A percentile compares a stretch with the other conserved stretches of the same genome.
These are phyloP conservation scores for Falco cherrug DNA, from an alignment of 2,797 vertebrate species.

Conservation along the genomic window DNA sequence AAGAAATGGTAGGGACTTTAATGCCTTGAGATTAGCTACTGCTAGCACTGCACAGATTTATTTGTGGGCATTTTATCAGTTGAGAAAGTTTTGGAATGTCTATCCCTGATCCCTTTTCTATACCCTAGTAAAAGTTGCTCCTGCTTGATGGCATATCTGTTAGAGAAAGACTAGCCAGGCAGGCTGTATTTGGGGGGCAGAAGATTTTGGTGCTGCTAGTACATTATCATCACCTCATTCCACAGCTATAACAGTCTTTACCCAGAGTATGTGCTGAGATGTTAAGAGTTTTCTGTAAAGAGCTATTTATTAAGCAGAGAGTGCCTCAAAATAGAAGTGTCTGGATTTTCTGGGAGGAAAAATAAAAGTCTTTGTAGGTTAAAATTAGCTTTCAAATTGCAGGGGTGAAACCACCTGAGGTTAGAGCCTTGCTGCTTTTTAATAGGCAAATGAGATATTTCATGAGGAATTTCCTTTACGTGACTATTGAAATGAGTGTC, in stretches of 20 bases:
- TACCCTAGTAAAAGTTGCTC: background rate
- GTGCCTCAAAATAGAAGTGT: background rate
- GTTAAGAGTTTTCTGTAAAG: slow-evolving; percentile 20
- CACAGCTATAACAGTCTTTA: background rate
- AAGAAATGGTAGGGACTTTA: background rate
- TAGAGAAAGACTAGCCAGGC: background rate
- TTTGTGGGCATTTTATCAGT: background rate
- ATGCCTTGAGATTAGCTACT: background rate
- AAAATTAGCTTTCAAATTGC: background rate
- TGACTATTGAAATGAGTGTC: slow-evolving; percentile 29
- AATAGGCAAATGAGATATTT: slow-evolving; percentile 50
- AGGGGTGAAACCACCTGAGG: background rate
- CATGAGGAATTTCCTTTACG: slow-evolving; percentile 23
- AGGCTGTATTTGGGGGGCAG: background rate
- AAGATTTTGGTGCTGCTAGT: background rate
- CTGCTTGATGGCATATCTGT: fast-evolving
- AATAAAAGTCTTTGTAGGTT: background rate
- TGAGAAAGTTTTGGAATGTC: background rate
- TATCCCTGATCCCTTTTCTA: background rate
- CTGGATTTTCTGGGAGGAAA: background rate
- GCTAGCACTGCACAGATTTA: fast-evolving
- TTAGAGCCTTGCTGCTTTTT: slow-evolving; percentile 12
- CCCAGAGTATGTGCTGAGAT: background rate
- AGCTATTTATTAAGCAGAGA: slow-evolving; percentile 12
- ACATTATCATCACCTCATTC: background rate